phyloP scores from a whole-genome alignment of 2,113 vertebrate species.

The Hippocampus guttulatus region DNA sequence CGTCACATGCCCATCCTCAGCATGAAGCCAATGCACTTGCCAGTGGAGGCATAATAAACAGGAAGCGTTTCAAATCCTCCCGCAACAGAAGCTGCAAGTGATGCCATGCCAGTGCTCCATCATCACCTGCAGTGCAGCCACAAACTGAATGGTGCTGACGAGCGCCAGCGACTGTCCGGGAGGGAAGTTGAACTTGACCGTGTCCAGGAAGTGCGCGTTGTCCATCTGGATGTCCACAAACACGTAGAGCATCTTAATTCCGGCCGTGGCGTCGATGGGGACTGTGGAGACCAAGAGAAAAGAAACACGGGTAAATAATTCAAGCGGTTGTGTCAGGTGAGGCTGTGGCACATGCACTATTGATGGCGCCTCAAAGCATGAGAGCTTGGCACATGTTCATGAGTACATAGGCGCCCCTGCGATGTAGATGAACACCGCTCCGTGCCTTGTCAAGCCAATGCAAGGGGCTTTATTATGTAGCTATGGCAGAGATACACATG shows the following conservation, averaged over 20 bases:
- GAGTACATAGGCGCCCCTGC: background rate
- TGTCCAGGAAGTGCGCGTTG: constrained; percentile 87
- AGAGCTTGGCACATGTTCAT: constrained; percentile 23
- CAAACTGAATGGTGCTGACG: constrained; percentile 98
- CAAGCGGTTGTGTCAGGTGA: constrained; percentile 44
- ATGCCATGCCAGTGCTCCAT: constrained; percentile 20
- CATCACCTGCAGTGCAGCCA: constrained; percentile 88
- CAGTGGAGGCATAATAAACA: background rate
- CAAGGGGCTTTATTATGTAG: constrained; percentile 61
- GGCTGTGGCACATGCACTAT: constrained; percentile 28
- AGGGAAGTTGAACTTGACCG: constrained; percentile 86
- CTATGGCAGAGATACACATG: constrained; percentile 50
- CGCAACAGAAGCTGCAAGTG: background rate
- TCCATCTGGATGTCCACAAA: constrained; percentile 98
- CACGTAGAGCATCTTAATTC: constrained; percentile 92
- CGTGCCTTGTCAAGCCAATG: constrained; percentile 36
- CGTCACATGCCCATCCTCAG: background rate
- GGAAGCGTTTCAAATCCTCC: background rate
- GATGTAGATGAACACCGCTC: constrained; percentile 30
- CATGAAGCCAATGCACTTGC: background rate
- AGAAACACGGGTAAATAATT: constrained; percentile 50
- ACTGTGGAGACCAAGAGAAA: constrained; percentile 70
- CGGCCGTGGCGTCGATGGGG: constrained; percentile 84
- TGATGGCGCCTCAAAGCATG: constrained; percentile 35
- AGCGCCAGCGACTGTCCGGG: constrained; percentile 78